These are phyloP conservation scores for Actinia tenebrosa DNA, from an alignment of 64 coral and sea anemone species.

Conservation along the genomic window DNA sequence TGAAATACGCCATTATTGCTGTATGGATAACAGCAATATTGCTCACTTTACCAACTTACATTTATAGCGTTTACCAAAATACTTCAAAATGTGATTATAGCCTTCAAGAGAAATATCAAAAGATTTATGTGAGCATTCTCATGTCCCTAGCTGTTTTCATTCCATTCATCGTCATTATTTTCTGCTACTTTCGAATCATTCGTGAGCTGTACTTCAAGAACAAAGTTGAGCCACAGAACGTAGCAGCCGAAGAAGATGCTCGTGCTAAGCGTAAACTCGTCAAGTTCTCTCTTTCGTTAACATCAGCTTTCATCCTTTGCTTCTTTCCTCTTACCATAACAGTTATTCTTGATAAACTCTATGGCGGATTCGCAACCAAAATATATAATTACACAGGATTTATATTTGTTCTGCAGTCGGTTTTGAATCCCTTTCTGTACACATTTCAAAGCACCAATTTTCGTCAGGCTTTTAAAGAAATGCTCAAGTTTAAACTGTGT, in stretches of 20 bases:
- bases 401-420: not conserved
- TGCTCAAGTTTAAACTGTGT: not conserved
- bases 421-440: constrained; percentile 17
- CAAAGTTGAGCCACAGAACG: not conserved
- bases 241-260: not conserved
- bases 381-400: not conserved
- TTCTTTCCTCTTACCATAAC: not conserved
- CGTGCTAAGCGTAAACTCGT: not conserved
- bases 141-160: not conserved
- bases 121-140: not conserved
- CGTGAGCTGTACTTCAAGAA: constrained; percentile 26
- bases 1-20: constrained; percentile 1
- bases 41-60: not conserved
- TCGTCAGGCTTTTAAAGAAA: constrained; percentile 22
- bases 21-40: not conserved
- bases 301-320: not conserved
- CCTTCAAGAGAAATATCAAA: not conserved
- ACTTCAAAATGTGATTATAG: not conserved
- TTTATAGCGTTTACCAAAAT: not conserved
- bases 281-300: not conserved
- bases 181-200: constrained; percentile 30
- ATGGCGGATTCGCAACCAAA: not conserved
- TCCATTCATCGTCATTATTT: constrained; percentile 3
- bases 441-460: constrained; percentile 35
- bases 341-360: not conserved